A percentile compares a stretch with the other conserved stretches of the same genome.
Conservation (phyloP, 1,140 invertebrate species). For the Drosophila ohnishii region DNA sequence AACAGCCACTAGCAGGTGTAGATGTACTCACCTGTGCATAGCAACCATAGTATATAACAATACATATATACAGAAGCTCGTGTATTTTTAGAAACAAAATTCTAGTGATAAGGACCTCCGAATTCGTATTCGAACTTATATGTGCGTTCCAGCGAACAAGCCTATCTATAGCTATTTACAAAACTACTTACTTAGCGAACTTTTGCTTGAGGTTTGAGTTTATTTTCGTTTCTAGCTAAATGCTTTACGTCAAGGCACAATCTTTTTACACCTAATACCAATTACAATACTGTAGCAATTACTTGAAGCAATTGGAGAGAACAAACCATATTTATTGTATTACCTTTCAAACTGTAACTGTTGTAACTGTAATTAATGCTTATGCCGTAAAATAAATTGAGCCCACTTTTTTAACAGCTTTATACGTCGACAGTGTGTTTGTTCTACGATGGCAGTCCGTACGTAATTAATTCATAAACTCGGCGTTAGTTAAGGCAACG, state of each 20-base stretch:
- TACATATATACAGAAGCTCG: conserved; percentile 25
- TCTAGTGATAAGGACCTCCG: conserved; percentile 39
- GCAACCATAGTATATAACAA: conserved; percentile 35
- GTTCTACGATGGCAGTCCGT: not conserved
- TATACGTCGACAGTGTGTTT: conserved; percentile 10
- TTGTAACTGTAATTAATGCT: conserved; percentile 35
- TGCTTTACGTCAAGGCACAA: conserved; percentile 48
- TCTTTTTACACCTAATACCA: conserved; percentile 5
- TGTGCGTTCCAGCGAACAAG: conserved; percentile 47
- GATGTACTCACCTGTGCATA: conserved; percentile 49
- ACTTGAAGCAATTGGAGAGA: conserved; percentile 52
- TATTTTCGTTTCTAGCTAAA: conserved; percentile 67
- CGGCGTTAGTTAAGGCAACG: not conserved
- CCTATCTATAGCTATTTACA: conserved; percentile 39
- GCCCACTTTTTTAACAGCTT: conserved; percentile 59
- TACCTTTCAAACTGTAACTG: conserved; percentile 27
- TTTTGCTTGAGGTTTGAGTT: conserved; percentile 46
- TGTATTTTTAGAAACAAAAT: conserved; percentile 59
- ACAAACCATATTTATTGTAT: conserved; percentile 18
- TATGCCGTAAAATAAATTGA: conserved; percentile 57
- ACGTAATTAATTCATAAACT: conserved; percentile 25
- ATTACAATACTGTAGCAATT: conserved; percentile 34
- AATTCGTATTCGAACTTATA: conserved; percentile 39
- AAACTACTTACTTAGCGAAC: conserved; percentile 49
- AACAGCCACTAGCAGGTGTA: conserved; percentile 43